phyloP scores from a whole-genome alignment of 64 coral and sea anemone species.

The Pachyseris speciosa region DNA sequence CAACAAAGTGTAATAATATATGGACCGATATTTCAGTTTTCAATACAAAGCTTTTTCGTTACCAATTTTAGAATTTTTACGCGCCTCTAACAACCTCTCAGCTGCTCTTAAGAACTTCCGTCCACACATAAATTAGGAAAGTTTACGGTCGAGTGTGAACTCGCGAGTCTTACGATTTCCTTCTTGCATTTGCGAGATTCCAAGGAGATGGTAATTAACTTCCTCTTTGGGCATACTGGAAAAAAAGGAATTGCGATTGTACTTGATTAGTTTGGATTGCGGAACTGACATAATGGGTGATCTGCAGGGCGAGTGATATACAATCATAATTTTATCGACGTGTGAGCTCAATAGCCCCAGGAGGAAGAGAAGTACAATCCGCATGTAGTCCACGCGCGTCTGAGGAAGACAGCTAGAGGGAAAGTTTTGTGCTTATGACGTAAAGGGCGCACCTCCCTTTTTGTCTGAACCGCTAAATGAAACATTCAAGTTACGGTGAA shows the following conservation, averaged over 20 bases:
- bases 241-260: too few relatives aligned
- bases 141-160: background rate
- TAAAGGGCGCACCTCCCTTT: too few relatives aligned
- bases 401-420: too few relatives aligned
- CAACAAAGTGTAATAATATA: background rate
- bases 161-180: background rate
- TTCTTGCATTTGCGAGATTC: background rate
- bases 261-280: too few relatives aligned
- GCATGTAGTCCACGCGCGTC: too few relatives aligned
- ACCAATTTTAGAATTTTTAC: background rate
- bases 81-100: background rate
- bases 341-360: background rate
- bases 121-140: too few relatives aligned
- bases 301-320: background rate
- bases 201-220: background rate
- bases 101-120: background rate
- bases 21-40: background rate
- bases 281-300: background rate
- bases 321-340: background rate
- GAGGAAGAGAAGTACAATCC: too few relatives aligned
- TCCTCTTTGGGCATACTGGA: background rate
- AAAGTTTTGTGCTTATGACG: too few relatives aligned
- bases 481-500: too few relatives aligned
- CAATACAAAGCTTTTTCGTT: background rate
- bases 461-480: too few relatives aligned